Evolutionary conservation across 2,888 invertebrate genomes (phyloP).

Genomic region (Sphinx pinastri): DNA sequence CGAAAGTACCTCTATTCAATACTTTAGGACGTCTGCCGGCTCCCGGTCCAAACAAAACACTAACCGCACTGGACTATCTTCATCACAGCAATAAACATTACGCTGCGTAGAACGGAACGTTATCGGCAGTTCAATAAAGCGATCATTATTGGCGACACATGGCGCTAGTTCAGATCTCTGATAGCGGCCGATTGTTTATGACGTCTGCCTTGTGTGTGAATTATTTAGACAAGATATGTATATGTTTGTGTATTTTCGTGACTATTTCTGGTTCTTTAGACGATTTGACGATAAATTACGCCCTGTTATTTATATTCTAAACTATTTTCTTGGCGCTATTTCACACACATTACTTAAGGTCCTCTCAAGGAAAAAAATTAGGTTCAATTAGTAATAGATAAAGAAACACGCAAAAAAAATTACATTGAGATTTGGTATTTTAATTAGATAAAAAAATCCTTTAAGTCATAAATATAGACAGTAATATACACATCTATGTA

Average conservation of each 20-base stretch:
- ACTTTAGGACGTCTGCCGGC: constrained; percentile 2
- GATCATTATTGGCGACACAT: constrained; percentile 18
- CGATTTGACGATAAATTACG: neutral
- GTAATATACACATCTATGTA: too few species aligned
- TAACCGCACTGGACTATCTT: constrained; percentile 18
- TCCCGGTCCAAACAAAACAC: neutral
- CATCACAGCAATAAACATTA: constrained; percentile 23
- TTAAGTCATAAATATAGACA: too few species aligned
- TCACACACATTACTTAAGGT: too few species aligned
- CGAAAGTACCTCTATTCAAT: neutral
- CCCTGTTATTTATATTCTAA: neutral
- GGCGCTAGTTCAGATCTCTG: constrained; percentile 4
- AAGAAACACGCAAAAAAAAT: too few species aligned
- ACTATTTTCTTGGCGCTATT: too few species aligned
- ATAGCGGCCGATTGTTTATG: neutral
- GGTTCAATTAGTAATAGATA: too few species aligned
- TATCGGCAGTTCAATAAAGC: constrained; percentile 13
- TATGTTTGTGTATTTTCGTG: neutral
- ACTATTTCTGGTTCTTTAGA: neutral
- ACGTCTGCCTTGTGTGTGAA: neutral
- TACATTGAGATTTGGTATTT: too few species aligned
- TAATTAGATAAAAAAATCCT: too few species aligned
- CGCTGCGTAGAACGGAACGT: constrained; percentile 16
- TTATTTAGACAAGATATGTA: neutral
- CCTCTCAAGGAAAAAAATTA: neutral